Conservation (phyloP, 2,888 invertebrate genomes). For the Melipona beecheii region DNA sequence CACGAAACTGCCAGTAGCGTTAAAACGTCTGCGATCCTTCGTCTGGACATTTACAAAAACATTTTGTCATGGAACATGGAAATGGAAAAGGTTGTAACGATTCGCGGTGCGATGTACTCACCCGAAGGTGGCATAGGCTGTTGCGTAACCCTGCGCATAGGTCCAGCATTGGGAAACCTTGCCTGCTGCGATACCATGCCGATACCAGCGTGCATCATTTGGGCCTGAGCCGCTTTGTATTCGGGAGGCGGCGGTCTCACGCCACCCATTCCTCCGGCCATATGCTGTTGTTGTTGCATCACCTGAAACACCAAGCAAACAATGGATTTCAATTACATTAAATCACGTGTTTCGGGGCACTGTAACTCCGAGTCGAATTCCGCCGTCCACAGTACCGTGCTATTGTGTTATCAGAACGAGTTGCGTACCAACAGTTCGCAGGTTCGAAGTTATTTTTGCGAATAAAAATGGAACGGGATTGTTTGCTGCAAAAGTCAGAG, state of each 20-base stretch:
- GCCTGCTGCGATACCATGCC: constrained; percentile 82
- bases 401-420: background rate
- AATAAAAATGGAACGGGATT: no score
- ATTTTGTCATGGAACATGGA: no score
- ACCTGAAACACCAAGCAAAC: constrained; percentile 68
- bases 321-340: constrained; percentile 36
- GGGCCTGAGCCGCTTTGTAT: constrained; percentile 90
- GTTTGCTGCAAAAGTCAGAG: no score
- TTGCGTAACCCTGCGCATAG: constrained; percentile 88
- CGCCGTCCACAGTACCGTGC: no score
- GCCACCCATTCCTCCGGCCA: constrained; percentile 82
- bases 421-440: background rate
- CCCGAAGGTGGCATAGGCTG: constrained; percentile 90
- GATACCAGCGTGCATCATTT: constrained; percentile 86
- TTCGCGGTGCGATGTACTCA: constrained; percentile 75
- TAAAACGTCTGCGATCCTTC: no score
- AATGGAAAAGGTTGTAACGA: background rate
- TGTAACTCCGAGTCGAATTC: background rate
- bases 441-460: no score
- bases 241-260: constrained; percentile 93
- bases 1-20: no score
- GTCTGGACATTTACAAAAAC: no score
- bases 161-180: constrained; percentile 85
- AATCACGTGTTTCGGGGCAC: background rate
- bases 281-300: constrained; percentile 85